Base-by-base conservation (phyloP, 1,140 invertebrate genomes). In the Carposina sasakii region DNA sequence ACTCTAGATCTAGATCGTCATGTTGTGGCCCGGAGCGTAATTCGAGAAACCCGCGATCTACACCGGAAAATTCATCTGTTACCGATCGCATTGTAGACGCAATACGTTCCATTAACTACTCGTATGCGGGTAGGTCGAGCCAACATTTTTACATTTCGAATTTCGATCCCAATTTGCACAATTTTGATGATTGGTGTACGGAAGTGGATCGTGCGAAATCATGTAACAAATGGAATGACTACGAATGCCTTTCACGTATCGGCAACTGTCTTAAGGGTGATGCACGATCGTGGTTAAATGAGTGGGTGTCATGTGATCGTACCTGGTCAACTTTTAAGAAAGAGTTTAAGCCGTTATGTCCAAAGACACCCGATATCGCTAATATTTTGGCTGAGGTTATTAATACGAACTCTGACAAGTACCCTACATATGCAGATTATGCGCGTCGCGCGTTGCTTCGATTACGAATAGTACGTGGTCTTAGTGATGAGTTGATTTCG, bases 311-410 rank as follows among this genome's bases (percentile, higher is more conserved):
- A 1, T 20, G 10, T 10, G 47, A 49, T 10, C 15, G 37, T 2
- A 31, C 24, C 3, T 49, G 47, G 37, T 17, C 12, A 10, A 31
- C 19, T 41, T 48, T 37, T 26, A 39, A 39, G 33, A 20, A 13
- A 0, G 47, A 49, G 9, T 49, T 49, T 23, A 49, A 49, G 41
- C 20, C 47, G 8, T 49, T 49, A n/a, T 41, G 47, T 15, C 17
- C 24, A 1, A 30, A 17, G 15, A 49, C 20, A 41, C 10, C 20
- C 3, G 36, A 49, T 15, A n/a, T 20, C 2, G 47, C 47, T 2
- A 30, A 19, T 49, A 49, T 49, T 3, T 20, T 49, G 1, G 30
- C 20, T 21, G 37, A 49, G 0, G 17, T 22, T 6, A 49, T 49
- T 36, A 22, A 4, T 10, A 41, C 37, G 13, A 31, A 30, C 17